Base-by-base conservation (phyloP, 2,888 invertebrate genomes). In the Sphaerophoria rueppellii region DNA sequence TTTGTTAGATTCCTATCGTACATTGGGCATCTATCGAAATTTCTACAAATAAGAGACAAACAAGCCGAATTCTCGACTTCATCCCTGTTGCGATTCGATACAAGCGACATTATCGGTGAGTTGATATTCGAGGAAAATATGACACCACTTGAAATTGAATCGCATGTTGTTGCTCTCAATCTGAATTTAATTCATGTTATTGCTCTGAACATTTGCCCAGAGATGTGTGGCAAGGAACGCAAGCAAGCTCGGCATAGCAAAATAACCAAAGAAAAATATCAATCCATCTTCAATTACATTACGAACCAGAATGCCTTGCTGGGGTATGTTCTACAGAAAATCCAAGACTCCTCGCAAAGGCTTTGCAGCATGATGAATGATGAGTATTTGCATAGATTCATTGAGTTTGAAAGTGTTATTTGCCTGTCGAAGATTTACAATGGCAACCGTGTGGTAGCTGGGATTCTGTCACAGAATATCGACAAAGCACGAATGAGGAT, bases 121-220 rank as follows among this genome's bases (percentile, higher is more conserved):
- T 92, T 95, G 89, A 93, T 96, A 80, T 95, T 95, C 88, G 93
- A 94, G 79, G 93, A 94, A 87, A 93, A 95, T 77, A 91, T 95
- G 71, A 94, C 95, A 4, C 95, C 96, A 0, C 92, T 94, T 2
- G 93, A 94, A 88, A 93, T 96, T 75, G 96, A 96, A 89, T 92
- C 93, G 0, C 93, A 95, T 88, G 95, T 96, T 80, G 93, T 93
- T 43, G 94, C 94, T 87, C 90, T 96, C 16, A 95, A 95, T 89
- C 93, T 96, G 1, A 95, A 96, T 92, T 93, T 96, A 70, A 94
- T 95, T 63, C 95, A 96, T 87, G 95, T 95, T 87, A 93, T 96
- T 11, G 94, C 95, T 4, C 91, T 95, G 4, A 96, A 95, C 90
- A 95, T 95, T 88, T 96, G 95, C 87, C 95, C 96, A 0, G 94